phyloP scores from a whole-genome alignment of 2,888 invertebrate genomes.

The Pyrrhia umbra region DNA sequence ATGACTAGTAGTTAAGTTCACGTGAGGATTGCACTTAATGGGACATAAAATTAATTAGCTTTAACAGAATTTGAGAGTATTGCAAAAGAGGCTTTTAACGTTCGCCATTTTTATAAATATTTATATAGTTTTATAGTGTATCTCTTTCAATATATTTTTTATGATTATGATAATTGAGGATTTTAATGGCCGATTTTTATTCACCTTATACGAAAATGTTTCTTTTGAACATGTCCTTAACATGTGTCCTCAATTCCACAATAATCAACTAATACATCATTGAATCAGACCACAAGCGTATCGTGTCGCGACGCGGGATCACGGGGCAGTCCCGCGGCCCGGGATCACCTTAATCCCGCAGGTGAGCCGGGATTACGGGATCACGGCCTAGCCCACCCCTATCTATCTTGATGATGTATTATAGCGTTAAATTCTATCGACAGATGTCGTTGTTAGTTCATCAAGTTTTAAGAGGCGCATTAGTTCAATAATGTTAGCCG shows the following conservation, averaged over 20 bases:
- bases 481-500: neutral
- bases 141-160: too few relatives aligned
- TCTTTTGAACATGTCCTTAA: neutral
- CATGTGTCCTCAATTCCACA: too few relatives aligned
- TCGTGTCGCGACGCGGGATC: constrained; percentile 61
- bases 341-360: constrained; percentile 77
- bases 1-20: constrained; percentile 52
- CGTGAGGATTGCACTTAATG: constrained; percentile 17
- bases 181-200: too few relatives aligned
- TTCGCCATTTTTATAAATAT: too few relatives aligned
- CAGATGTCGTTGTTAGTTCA: constrained; percentile 74
- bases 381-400: constrained; percentile 68
- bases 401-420: constrained; percentile 84
- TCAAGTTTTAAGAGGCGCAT: constrained; percentile 26
- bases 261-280: constrained; percentile 51
- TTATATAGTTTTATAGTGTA: too few relatives aligned
- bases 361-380: constrained; percentile 78
- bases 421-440: constrained; percentile 74
- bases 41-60: constrained; percentile 23
- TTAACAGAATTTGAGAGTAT: neutral
- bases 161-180: too few relatives aligned
- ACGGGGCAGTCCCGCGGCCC: constrained; percentile 64
- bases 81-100: neutral
- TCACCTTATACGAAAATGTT: too few relatives aligned
- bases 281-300: constrained; percentile 63